Evolutionary conservation across 2,113 vertebrate genomes (phyloP), one percentile per base, ranked within the genome.

Genomic region (Cairina moschata): DNA sequence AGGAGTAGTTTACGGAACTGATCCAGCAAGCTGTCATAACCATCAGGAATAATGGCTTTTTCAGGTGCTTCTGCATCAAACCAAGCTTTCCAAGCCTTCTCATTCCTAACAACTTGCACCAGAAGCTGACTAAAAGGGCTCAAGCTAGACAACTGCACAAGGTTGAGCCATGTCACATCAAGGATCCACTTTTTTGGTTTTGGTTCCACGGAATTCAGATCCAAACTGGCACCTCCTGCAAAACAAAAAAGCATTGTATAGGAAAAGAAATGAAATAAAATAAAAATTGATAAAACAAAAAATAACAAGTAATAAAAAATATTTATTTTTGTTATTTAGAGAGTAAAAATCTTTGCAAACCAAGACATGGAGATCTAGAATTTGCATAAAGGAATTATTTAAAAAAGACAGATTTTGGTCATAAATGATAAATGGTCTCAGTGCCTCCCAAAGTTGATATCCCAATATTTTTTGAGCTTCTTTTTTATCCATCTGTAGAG

Each of bases 111-210:
- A 77, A 99, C 97, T 96, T 98, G 98, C 13, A 59, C 63, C 68
- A 98, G 96, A 62, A 99, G 97, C n/a, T 97, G 96, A 44, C 89
- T 92, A 95, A 99, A 99, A 34, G 96, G 98, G 25, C 94, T 60
- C 83, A 98, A 92, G 28, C 78, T 91, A n/a, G 98, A 98, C 54
- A 99, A 96, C 92, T 98, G 98, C 44, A 99, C 98, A 89, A 99
- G 96, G 91, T 98, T 98, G 67, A 99, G 98, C 98, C 98, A 99
- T 1, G 98, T 98, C 26, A 97, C 98, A 71, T 99, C 98, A 96
- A 98, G 97, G 86, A 99, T 99, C 98, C 98, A 99, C 55, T 98
- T 98, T 52, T 97, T 97, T 8, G 98, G 98, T 92, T 99, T 99
- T 42, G 98, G 94, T 68, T 98, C 98, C 42, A 98, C 98, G 21